These are phyloP conservation scores for Neogale vison DNA, from an alignment of 2,113 vertebrate genomes.

Conservation along the genomic window DNA sequence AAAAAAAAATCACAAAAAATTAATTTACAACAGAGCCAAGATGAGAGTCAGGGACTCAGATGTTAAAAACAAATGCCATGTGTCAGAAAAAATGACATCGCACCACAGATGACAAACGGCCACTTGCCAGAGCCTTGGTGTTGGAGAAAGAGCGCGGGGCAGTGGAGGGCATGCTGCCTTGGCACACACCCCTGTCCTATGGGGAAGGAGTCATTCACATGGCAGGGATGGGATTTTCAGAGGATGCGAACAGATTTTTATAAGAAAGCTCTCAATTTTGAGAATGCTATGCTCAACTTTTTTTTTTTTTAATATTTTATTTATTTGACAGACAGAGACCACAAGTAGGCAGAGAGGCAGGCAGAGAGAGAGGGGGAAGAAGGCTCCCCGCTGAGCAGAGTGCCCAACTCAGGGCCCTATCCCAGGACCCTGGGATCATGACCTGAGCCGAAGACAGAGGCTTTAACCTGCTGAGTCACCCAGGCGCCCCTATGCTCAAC, in stretches of 20 bases:
- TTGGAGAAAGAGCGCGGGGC: not conserved
- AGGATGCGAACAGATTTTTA: not conserved
- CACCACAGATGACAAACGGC: not conserved
- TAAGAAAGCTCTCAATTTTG: not conserved
- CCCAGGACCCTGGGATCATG: no score
- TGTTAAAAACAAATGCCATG: not conserved
- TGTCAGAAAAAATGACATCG: not conserved
- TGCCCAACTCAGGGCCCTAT: no score
- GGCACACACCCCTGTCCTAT: not conserved
- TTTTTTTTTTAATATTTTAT: not conserved
- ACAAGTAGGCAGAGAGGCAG: no score
- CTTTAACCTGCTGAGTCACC: no score
- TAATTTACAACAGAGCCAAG: not conserved
- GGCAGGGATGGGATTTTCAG: not conserved
- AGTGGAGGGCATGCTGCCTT: not conserved
- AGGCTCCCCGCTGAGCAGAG: no score
- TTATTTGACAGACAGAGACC: no score
- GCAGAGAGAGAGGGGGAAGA: no score
- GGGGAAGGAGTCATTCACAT: not conserved
- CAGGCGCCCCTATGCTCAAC: not conserved
- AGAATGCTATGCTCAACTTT: not conserved
- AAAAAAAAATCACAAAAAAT: not conserved
- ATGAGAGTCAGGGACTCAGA: not conserved
- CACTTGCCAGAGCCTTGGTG: not conserved
- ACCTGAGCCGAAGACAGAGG: no score